phyloP scores from a whole-genome alignment of 2,888 invertebrate species.

The Pilophorus perplexus region DNA sequence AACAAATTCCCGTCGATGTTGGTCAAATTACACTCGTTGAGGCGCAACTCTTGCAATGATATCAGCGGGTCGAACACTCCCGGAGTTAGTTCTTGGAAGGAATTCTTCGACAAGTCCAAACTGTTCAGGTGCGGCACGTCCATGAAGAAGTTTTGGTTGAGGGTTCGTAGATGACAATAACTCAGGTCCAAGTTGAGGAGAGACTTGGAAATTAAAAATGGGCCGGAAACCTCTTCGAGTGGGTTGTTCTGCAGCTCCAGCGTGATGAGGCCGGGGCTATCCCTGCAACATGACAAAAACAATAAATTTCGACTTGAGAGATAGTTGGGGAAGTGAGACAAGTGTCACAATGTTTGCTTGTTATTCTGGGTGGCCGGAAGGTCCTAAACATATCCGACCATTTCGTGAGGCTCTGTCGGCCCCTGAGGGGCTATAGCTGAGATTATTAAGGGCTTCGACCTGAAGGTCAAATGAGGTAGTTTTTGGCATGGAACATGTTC shows the following conservation, averaged over 20 bases:
- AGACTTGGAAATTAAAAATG: conserved; percentile 64
- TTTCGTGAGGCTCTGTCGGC: no score
- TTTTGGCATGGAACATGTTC: no score
- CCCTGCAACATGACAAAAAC: conserved; percentile 55
- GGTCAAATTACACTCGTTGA: conserved; percentile 64
- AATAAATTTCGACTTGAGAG: no score
- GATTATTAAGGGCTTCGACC: no score
- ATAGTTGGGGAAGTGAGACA: no score
- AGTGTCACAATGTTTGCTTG: no score
- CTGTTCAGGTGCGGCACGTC: conserved; percentile 65
- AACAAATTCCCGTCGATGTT: conserved; percentile 60
- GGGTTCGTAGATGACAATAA: conserved; percentile 60
- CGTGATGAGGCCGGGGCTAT: conserved; percentile 66
- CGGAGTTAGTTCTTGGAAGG: conserved; percentile 58
- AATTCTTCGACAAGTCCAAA: conserved; percentile 69
- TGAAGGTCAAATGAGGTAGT: no score
- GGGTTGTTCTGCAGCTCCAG: conserved; percentile 70
- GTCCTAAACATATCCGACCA: no score
- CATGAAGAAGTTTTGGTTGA: conserved; percentile 64
- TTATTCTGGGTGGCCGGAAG: no score
- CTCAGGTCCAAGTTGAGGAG: conserved; percentile 67
- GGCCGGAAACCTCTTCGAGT: conserved; percentile 61
- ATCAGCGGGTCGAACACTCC: conserved; percentile 63
- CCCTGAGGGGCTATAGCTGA: no score
- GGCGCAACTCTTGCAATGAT: conserved; percentile 64